phyloP scores from a whole-genome alignment of 2,797 vertebrate species.

The Sorex maritimensis region DNA sequence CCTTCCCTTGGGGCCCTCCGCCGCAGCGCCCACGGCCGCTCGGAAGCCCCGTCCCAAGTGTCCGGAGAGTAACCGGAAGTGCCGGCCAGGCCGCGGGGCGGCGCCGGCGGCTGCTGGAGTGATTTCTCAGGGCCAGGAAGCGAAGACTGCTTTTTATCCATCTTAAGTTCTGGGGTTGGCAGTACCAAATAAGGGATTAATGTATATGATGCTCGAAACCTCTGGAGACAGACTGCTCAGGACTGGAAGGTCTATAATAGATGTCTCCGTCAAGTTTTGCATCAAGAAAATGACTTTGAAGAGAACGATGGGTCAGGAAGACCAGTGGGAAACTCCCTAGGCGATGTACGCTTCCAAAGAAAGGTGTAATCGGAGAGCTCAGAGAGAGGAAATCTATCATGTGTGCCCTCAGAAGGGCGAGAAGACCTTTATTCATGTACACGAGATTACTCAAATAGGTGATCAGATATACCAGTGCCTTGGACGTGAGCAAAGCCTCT shows the following conservation, averaged over 20 bases:
- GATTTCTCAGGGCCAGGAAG: too few relatives aligned
- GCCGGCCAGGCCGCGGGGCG: too few relatives aligned
- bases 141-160: too few relatives aligned
- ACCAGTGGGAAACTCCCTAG: slow-evolving; percentile 78
- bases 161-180: slow-evolving; percentile 50
- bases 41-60: too few relatives aligned
- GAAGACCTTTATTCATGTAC: slow-evolving; percentile 82
- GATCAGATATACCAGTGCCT: slow-evolving; percentile 79
- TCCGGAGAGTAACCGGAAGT: too few relatives aligned
- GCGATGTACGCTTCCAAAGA: slow-evolving; percentile 79
- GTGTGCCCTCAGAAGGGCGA: slow-evolving; percentile 74
- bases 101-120: too few relatives aligned
- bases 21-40: too few relatives aligned
- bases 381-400: slow-evolving; percentile 75
- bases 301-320: slow-evolving; percentile 63
- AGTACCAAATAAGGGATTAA: slow-evolving; percentile 57
- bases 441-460: slow-evolving; percentile 79
- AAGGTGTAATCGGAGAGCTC: slow-evolving; percentile 80
- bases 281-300: slow-evolving; percentile 55
- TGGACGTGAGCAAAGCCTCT: slow-evolving; percentile 76
- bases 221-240: slow-evolving; percentile 10
- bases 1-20: too few relatives aligned
- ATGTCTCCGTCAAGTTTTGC: slow-evolving; percentile 26
- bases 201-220: slow-evolving; percentile 69
- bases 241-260: slow-evolving; percentile 62